Base-by-base conservation (phyloP, 2,888 invertebrate genomes). In the Plebejus melissa region DNA sequence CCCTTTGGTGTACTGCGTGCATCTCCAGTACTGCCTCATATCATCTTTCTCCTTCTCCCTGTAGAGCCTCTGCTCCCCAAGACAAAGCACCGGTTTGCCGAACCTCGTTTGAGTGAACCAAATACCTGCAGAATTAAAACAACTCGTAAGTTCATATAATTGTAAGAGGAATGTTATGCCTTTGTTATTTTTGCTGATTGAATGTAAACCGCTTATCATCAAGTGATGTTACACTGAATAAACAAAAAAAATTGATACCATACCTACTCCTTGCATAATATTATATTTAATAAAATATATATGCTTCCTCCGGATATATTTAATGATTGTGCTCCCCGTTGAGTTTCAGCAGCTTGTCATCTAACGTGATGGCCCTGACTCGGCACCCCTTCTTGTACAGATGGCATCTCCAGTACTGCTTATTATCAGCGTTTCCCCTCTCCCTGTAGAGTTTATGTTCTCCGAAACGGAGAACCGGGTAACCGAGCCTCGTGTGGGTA, bases 1-100 rank as follows among this genome's bases (percentile, higher is more conserved):
- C 6, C 86, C 84, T 0, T 81, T 79, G 41, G 82, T 79, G 79
- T 86, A 83, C 11, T 79, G 77, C 38, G 79, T 79, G 77, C 86
- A 85, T 0, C 84, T 79, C 82, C 85, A 82, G 4, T 77, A 71
- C 54, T 75, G 58, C 58, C 57, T 75, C 13, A 41, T 9, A 13
- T 54, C 50, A 9, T 57, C 57, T 32, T 28, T 54, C 22, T 54
- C 75, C 7, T 57, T 70, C 36, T 75, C 75, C 38, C 41, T 70
- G 41, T 50, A 71, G n/a, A 75, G 69, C 13, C 50, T 54, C 5
- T 70, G 57, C 22, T 46, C 22, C 22, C 75, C 70, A 16, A 69
- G 38, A 57, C 75, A 75, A n/a, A 75, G 54, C 16, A 54, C 16
- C 28, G 22, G 72, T 16, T 72, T 72, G 11, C 72, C 72, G 32